These are phyloP conservation scores for Lasioglossum figueresi DNA, from an alignment of 2,888 invertebrate genomes.

Conservation along the genomic window DNA sequence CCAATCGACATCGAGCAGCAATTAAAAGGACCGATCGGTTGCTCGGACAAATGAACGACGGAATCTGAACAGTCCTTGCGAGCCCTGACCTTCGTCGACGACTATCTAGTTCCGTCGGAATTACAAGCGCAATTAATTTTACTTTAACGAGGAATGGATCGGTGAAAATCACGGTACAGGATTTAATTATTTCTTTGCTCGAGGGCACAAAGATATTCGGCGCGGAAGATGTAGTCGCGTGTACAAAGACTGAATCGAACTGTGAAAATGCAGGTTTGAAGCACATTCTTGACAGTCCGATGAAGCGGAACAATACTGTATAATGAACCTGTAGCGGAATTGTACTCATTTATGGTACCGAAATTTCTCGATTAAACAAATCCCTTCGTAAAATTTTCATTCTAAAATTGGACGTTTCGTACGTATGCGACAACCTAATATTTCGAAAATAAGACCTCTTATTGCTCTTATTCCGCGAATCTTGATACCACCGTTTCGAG, in stretches of 20 bases:
- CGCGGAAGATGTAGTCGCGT: not conserved
- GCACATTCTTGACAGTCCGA: not conserved
- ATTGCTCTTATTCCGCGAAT: not conserved
- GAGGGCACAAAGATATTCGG: not conserved
- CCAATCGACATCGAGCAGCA: constrained; percentile 23
- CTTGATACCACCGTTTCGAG: not conserved
- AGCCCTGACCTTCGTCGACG: not conserved
- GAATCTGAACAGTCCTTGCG: not conserved
- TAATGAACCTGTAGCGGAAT: no score
- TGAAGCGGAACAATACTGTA: no score
- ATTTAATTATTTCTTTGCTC: not conserved
- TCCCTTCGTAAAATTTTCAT: no score
- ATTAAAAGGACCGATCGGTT: not conserved
- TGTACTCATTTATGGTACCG: no score
- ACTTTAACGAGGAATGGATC: not conserved
- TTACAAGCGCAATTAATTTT: constrained; percentile 2
- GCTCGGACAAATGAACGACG: not conserved
- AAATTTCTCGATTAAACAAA: no score
- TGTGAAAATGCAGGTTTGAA: not conserved
- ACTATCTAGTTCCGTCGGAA: not conserved
- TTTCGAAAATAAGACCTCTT: not conserved
- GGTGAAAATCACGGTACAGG: not conserved
- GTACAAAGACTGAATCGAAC: not conserved
- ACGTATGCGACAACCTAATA: not conserved
- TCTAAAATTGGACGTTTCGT: not conserved